Evolutionary conservation across 2,888 invertebrate species (phyloP).

Genomic region (Eretmocerus hayati): DNA sequence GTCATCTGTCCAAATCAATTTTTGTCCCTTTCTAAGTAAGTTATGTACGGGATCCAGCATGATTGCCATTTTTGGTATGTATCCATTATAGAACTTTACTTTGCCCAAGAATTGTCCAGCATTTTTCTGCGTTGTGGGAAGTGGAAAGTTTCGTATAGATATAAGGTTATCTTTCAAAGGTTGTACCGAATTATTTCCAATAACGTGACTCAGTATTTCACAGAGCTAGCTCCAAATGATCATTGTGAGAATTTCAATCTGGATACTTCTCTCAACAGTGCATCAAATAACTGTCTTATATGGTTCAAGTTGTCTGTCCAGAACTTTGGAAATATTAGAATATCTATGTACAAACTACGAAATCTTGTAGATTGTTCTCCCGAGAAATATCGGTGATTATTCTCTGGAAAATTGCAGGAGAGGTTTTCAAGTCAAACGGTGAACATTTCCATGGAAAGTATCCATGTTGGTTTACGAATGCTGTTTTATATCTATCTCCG

Average conservation of each 20-base stretch:
- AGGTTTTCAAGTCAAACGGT: slow-evolving; percentile 20
- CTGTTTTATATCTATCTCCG: slow-evolving; percentile 14
- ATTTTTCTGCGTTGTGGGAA: slow-evolving; percentile 15
- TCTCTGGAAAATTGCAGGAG: slow-evolving; percentile 23
- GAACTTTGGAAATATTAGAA: neutral
- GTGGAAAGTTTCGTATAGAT: slow-evolving; percentile 21
- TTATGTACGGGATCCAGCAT: neutral
- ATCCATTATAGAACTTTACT: slow-evolving; percentile 23
- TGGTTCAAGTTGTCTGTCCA: neutral
- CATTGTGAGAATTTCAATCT: slow-evolving; percentile 25
- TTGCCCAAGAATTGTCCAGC: slow-evolving; percentile 25
- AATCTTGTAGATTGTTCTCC: neutral
- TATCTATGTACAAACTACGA: neutral
- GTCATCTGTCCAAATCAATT: neutral
- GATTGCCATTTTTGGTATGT: neutral
- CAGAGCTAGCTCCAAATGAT: slow-evolving; percentile 18
- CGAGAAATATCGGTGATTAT: slow-evolving; percentile 15
- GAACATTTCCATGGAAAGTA: slow-evolving; percentile 21
- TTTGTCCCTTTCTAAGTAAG: neutral
- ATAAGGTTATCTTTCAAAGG: slow-evolving; percentile 18
- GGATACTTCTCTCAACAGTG: slow-evolving; percentile 20
- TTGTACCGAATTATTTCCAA: slow-evolving; percentile 9
- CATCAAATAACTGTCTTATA: neutral
- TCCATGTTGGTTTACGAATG: slow-evolving; percentile 20
- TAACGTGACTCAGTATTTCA: slow-evolving; percentile 10